Conservation (phyloP, 2,113 vertebrate genomes). For the Heterochromis multidens region DNA sequence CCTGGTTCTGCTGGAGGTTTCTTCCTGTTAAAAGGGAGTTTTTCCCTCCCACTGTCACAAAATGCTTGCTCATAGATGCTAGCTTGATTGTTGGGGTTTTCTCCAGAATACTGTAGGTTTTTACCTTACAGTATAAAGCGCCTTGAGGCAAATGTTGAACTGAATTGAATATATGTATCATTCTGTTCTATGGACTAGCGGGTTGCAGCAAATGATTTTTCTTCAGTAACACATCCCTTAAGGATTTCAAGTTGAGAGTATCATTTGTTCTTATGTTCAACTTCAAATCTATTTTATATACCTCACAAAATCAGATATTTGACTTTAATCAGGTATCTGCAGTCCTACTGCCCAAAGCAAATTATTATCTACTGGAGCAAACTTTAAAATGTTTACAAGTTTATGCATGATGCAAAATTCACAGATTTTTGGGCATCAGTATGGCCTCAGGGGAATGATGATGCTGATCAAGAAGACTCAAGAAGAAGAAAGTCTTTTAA, state of each 20-base stretch:
- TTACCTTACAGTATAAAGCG: background rate
- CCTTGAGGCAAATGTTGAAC: background rate
- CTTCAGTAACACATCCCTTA: background rate
- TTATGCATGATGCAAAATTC: background rate
- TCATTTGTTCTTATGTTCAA: background rate
- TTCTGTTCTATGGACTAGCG: background rate
- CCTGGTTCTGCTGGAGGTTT: background rate
- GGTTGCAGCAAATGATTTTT: background rate
- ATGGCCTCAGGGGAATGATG: background rate
- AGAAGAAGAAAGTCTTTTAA: conserved; percentile 1
- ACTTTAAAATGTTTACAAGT: background rate
- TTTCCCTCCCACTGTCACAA: background rate
- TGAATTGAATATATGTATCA: background rate
- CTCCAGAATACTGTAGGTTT: background rate
- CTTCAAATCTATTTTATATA: background rate
- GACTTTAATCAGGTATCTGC: background rate
- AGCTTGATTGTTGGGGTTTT: background rate
- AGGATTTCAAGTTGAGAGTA: background rate
- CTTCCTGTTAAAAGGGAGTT: background rate
- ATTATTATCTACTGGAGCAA: background rate
- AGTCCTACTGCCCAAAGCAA: background rate
- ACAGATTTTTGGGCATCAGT: background rate
- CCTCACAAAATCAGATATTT: background rate
- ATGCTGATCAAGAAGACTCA: background rate
- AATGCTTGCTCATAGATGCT: background rate